These are phyloP conservation scores for Hylyphantes graminicola DNA, from an alignment of 1,140 invertebrate genomes.

Conservation along the genomic window DNA sequence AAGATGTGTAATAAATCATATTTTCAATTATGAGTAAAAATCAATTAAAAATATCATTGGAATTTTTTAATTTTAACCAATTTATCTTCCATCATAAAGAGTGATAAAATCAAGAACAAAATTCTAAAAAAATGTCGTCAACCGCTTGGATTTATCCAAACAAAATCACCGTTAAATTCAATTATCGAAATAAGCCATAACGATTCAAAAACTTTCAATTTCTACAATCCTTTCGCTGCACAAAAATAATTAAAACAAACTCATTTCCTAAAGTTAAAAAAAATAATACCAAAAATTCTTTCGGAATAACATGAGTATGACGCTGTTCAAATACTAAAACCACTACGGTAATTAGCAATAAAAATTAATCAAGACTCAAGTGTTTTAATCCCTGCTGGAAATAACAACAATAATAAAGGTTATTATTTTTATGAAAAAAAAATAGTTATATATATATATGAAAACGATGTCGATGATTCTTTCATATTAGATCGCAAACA, in stretches of 20 bases:
- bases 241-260: neutral
- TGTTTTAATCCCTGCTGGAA: slow-evolving; percentile 6
- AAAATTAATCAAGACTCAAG: slow-evolving; percentile 18
- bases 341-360: neutral
- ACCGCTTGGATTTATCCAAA: too few species aligned
- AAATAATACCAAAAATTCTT: neutral
- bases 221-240: neutral
- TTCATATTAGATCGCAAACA: neutral
- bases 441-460: neutral
- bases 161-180: too few species aligned
- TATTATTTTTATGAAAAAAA: neutral
- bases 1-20: too few species aligned
- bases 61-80: too few species aligned
- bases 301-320: neutral
- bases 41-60: too few species aligned
- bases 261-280: neutral
- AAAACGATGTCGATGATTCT: slow-evolving; percentile 8
- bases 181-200: too few species aligned
- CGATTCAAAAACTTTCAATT: too few species aligned
- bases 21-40: too few species aligned
- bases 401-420: neutral
- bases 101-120: too few species aligned
- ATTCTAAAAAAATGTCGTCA: too few species aligned
- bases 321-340: neutral
- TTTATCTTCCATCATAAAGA: too few species aligned